Conservation (phyloP, 2,113 vertebrate genomes). For the Epinephelus fuscoguttatus region DNA sequence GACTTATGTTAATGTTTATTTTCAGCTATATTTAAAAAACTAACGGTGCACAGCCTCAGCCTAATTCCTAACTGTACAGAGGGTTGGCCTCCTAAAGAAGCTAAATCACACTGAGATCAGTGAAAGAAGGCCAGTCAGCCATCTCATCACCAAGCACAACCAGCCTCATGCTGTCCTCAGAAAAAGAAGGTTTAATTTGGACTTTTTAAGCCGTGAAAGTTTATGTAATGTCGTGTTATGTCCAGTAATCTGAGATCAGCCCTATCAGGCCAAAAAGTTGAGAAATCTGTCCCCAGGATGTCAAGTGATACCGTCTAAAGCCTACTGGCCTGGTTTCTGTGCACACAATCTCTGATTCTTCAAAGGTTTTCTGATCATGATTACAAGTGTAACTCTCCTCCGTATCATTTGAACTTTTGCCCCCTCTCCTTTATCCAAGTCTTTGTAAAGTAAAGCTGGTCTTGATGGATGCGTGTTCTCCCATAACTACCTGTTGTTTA, state of each 20-base stretch:
- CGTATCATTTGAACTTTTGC: not conserved
- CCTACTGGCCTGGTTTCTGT: not conserved
- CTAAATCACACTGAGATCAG: conserved; percentile 31
- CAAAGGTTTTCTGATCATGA: not conserved
- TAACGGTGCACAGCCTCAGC: no score
- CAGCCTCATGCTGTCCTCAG: not conserved
- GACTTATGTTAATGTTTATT: no score
- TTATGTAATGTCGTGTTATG: not conserved
- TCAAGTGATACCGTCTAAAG: not conserved
- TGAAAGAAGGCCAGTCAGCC: not conserved
- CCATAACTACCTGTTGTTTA: not conserved
- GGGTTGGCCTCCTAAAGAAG: not conserved
- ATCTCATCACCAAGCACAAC: not conserved
- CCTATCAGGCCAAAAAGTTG: not conserved
- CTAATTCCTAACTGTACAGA: not conserved
- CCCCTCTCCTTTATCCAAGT: not conserved
- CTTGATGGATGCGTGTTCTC: not conserved
- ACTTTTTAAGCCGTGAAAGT: not conserved
- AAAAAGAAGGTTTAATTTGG: not conserved
- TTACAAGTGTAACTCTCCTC: not conserved
- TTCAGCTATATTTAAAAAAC: no score
- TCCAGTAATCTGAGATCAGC: conserved; percentile 23
- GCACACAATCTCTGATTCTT: not conserved
- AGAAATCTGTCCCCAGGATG: not conserved
- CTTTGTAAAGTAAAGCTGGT: not conserved